Percentiles rank a stretch among this genome's conserved stretches.
phyloP scores from a whole-genome alignment of 1,140 invertebrate species.

The Oncopeltus fasciatus region DNA sequence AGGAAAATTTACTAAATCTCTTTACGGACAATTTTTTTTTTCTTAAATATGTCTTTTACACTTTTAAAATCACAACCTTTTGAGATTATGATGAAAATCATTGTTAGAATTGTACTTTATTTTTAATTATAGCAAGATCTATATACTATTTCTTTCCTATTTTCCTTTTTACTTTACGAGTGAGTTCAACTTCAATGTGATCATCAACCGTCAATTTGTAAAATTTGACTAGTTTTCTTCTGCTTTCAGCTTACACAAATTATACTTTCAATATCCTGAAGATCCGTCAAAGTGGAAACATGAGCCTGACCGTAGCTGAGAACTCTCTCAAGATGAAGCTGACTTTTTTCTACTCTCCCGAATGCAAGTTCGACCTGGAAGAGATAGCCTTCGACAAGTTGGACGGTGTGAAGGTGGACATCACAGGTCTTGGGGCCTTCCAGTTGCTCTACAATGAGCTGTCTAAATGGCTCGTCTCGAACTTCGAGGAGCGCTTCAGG shows the following conservation, averaged over 20 bases:
- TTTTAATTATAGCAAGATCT: too few relatives aligned
- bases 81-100: too few relatives aligned
- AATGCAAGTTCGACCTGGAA: conserved; percentile 8
- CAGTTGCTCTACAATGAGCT: conserved; percentile 7
- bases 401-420: background rate
- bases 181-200: too few relatives aligned
- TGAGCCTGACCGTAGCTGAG: background rate
- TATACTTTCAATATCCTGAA: background rate
- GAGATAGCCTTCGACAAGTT: background rate
- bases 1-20: too few relatives aligned
- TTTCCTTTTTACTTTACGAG: too few relatives aligned
- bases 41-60: too few relatives aligned
- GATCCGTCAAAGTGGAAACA: conserved; percentile 5
- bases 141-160: too few relatives aligned
- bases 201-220: too few relatives aligned
- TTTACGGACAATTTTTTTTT: too few relatives aligned
- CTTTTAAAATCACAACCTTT: too few relatives aligned
- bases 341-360: conserved; percentile 7
- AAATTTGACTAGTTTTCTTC: too few relatives aligned
- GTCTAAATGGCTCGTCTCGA: conserved; percentile 6
- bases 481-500: conserved; percentile 4
- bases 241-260: background rate
- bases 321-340: conserved; percentile 11
- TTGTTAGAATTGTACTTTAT: too few relatives aligned
- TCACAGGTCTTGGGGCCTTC: conserved; percentile 3